phyloP scores from a whole-genome alignment of 2,113 vertebrate genomes.

The Amblyopsis rosae region DNA sequence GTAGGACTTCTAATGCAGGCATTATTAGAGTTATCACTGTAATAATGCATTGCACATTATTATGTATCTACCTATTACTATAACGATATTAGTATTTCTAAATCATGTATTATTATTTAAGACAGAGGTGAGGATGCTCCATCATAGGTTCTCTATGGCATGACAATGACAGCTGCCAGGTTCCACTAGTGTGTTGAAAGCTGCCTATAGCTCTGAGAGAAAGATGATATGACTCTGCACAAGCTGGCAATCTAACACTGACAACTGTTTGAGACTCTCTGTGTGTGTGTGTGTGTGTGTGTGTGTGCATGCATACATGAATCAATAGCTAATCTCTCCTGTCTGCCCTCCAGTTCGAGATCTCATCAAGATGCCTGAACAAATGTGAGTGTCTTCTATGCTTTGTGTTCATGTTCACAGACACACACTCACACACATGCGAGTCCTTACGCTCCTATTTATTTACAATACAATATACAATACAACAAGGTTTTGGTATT shows the following conservation, averaged over 20 bases:
- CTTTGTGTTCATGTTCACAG: constrained; percentile 32
- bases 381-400: constrained; percentile 64
- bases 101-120: not conserved
- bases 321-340: constrained; percentile 37
- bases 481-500: not conserved
- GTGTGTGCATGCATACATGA: too few species aligned
- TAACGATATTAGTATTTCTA: too few species aligned
- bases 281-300: constrained; percentile 1
- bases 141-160: not conserved
- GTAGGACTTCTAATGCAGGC: too few species aligned
- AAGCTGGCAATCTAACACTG: too few species aligned
- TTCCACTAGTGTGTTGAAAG: not conserved
- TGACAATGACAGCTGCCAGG: not conserved
- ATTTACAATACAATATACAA: too few species aligned
- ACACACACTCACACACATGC: constrained; percentile 11
- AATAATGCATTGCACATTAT: too few species aligned
- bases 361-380: constrained; percentile 73
- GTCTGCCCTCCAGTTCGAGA: constrained; percentile 52
- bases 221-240: constrained; percentile 21
- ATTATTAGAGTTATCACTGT: too few species aligned
- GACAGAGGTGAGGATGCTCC: not conserved
- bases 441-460: not conserved
- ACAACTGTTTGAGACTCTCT: not conserved
- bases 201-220: not conserved
- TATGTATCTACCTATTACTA: too few species aligned